phyloP scores from a whole-genome alignment of 2,113 vertebrate species.

The Fregata magnificens region DNA sequence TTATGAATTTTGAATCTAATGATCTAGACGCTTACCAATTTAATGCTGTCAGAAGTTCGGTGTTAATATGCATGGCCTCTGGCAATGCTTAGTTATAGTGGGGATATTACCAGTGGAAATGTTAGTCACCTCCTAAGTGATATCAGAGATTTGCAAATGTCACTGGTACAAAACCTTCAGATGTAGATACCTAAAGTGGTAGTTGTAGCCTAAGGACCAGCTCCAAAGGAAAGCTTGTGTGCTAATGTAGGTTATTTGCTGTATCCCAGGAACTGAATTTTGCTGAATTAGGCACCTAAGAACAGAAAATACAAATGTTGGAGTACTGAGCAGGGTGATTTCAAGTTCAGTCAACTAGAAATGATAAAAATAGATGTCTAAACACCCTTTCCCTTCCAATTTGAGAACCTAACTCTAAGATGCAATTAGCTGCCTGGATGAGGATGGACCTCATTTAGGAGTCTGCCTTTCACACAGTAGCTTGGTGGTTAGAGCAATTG shows the following conservation, averaged over 20 bases:
- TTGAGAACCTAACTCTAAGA: not conserved
- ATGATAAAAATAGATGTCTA: not conserved
- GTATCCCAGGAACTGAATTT: not conserved
- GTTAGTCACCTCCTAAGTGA: conserved; percentile 36
- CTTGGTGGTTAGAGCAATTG: not conserved
- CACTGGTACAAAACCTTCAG: not conserved
- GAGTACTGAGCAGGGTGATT: not conserved
- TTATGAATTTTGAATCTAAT: conserved; percentile 6
- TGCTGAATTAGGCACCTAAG: not conserved
- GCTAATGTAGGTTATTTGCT: not conserved
- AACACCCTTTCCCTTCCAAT: not conserved
- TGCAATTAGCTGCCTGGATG: not conserved
- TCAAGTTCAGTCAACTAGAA: not conserved
- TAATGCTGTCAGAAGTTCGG: not conserved
- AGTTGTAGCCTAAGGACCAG: not conserved
- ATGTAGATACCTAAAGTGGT: not conserved
- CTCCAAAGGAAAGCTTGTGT: not conserved
- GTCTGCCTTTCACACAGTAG: not conserved
- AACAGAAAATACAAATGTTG: not conserved
- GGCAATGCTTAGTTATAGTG: not conserved
- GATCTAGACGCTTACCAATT: not conserved
- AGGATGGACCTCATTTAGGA: not conserved
- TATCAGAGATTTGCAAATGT: conserved; percentile 24
- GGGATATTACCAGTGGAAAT: conserved; percentile 24
- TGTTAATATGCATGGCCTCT: conserved; percentile 13